Conservation (phyloP, 2,797 vertebrate species). For the Periophthalmus magnuspinnatus region DNA sequence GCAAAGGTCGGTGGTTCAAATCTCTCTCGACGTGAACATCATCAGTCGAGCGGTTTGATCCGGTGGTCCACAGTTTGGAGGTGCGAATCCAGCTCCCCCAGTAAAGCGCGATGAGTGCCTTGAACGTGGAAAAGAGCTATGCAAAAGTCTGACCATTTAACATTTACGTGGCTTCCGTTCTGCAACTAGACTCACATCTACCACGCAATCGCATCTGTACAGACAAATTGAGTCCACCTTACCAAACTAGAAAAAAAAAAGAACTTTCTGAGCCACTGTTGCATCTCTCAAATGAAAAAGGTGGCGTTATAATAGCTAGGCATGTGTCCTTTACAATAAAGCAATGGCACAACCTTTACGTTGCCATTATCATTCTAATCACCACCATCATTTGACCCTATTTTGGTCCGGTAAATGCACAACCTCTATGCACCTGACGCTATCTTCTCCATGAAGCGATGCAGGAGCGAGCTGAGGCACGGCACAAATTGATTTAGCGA, state of each 20-base stretch:
- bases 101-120: no score
- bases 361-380: constrained; percentile 65
- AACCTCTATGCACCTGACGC: constrained; percentile 63
- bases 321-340: constrained; percentile 45
- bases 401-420: constrained; percentile 52
- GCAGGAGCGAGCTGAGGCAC: constrained; percentile 67
- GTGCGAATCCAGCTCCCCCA: no score
- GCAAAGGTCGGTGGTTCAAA: no score
- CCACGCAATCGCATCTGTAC: no score
- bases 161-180: not conserved
- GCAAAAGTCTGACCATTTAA: no score
- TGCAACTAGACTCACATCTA: not conserved
- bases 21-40: no score
- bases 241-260: not conserved
- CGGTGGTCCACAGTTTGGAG: no score
- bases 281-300: not conserved
- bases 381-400: constrained; percentile 67
- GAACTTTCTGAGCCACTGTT: not conserved
- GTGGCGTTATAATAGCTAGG: constrained; percentile 18
- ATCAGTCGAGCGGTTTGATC: no score
- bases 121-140: no score
- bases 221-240: not conserved
- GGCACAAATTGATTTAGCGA: constrained; percentile 75
- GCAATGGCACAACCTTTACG: constrained; percentile 56
- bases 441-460: constrained; percentile 50